Base-by-base conservation (phyloP, 2,113 vertebrate genomes). In the Psammodynastes pulverulentus region DNA sequence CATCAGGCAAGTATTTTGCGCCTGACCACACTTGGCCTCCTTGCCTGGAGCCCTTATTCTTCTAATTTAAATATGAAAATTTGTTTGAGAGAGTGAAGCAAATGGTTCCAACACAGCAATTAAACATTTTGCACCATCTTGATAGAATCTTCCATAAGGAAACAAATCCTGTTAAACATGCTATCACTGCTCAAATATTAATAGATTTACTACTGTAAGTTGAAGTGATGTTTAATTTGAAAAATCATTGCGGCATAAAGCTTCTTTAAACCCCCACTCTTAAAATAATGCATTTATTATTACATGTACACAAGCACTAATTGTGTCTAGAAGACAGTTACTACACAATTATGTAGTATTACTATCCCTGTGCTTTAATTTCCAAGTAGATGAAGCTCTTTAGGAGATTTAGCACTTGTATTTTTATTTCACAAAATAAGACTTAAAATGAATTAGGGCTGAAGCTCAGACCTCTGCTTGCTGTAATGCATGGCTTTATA, bases 181-280 rank as follows among this genome's bases (percentile, higher is more conserved):
- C 45, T 0, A 7, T 54, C 58, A 21, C 46, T 72, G 39, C 39
- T 90, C 84, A 87, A 45, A 49, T 67, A 89, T 72, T 92, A 72
- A 34, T 56, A 53, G n/a, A 86, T 52, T 52, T 85, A 86, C 79
- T 21, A 0, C 2, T 43, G 45, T 89, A 23, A 0, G 5, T 6
- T 0, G 13, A 39, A 24, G 9, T 43, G 45, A 86, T 8, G 43
- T 45, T 52, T n/a, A 1, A 23, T 29, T 72, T 72, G 84, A 90
- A 45, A 86, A 86, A 89, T 9, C 43, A 1, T 0, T 45, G 34
- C 48, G 3, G 7, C 19, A 53, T 26, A 3, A 48, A 0, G 0
- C 0, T 9, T 56, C 53, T 93, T 0, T 48, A 45, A 8, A 12
- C 45, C 46, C 52, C 58, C 43, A 9, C 56, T 19, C 45, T 21